These are phyloP conservation scores for Microplitis demolitor DNA, from an alignment of 1,140 invertebrate species.

Conservation along the genomic window DNA sequence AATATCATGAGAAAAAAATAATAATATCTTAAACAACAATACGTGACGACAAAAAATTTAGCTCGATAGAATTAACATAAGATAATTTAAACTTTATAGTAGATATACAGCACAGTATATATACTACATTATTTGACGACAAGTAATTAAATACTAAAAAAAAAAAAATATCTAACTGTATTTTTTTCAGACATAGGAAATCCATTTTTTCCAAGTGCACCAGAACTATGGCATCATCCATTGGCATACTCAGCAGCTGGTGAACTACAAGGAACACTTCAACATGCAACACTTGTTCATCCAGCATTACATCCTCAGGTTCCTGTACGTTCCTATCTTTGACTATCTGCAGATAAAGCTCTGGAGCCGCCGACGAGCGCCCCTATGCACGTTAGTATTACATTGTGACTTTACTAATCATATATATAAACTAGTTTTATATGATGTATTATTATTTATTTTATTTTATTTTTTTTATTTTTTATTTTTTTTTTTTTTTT, in stretches of 20 bases:
- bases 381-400: constrained; percentile 63
- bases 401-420: constrained; percentile 46
- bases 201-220: constrained; percentile 91
- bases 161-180: constrained; percentile 4
- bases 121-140: background rate
- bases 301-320: constrained; percentile 96
- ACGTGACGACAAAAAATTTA: too few species aligned
- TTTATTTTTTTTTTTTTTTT: too few species aligned
- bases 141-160: constrained; percentile 17
- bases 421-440: constrained; percentile 19
- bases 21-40: too few species aligned
- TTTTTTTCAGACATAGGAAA: constrained; percentile 82
- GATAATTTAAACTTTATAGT: too few species aligned
- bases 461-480: constrained; percentile 5
- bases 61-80: too few species aligned
- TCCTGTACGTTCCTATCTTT: constrained; percentile 94
- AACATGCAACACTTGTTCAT: constrained; percentile 89
- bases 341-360: constrained; percentile 90
- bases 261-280: constrained; percentile 81
- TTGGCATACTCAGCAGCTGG: constrained; percentile 81
- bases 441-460: background rate
- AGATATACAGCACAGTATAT: background rate
- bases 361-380: constrained; percentile 66
- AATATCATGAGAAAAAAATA: too few species aligned
- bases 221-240: constrained; percentile 93